These are phyloP conservation scores for Epinotia brunnichana DNA, from an alignment of 2,888 invertebrate genomes.

Conservation along the genomic window DNA sequence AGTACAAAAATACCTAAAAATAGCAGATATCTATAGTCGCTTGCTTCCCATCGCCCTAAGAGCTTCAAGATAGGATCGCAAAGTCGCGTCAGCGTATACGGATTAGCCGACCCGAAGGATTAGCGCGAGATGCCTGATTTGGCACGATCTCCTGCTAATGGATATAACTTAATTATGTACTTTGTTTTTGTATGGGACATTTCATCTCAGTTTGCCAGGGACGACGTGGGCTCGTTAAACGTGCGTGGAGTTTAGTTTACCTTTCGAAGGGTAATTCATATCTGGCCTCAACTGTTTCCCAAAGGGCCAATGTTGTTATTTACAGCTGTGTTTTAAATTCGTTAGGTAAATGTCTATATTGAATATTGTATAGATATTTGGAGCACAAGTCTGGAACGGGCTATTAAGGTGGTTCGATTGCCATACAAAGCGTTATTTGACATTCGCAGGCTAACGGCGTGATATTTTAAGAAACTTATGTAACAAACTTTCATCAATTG, in stretches of 20 bases:
- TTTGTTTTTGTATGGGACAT: conserved; percentile 26
- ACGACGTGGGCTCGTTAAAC: conserved; percentile 9
- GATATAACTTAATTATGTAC: conserved; percentile 44
- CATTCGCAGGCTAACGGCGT: no score
- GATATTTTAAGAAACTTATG: no score
- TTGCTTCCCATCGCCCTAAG: conserved; percentile 11
- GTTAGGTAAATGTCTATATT: not conserved
- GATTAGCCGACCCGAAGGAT: conserved; percentile 40
- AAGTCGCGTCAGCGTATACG: conserved; percentile 39
- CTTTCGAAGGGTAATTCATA: not conserved
- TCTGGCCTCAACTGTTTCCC: not conserved
- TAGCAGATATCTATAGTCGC: not conserved
- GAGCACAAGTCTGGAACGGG: not conserved
- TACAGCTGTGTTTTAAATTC: not conserved
- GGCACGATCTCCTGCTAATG: conserved; percentile 43
- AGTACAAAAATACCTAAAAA: not conserved
- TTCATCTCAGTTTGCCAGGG: conserved; percentile 18
- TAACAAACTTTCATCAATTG: no score
- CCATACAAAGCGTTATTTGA: no score
- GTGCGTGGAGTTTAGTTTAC: conserved; percentile 17
- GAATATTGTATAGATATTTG: not conserved
- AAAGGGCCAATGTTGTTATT: conserved; percentile 9
- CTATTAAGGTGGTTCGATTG: no score
- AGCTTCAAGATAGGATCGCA: conserved; percentile 39
- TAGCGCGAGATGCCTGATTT: conserved; percentile 43